Base-by-base conservation (phyloP, 2,888 invertebrate species). In the Phasia obesa region DNA sequence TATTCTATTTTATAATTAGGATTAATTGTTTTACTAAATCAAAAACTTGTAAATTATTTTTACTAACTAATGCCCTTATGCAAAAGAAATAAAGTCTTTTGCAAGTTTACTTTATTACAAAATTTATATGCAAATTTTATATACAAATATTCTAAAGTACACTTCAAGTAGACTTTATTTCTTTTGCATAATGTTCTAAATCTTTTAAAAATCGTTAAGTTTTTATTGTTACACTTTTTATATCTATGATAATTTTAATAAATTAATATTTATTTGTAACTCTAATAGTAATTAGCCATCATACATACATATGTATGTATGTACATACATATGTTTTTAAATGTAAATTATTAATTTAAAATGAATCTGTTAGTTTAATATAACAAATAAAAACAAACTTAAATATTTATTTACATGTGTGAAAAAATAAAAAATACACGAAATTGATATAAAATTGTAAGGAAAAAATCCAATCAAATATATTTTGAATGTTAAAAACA, bases 401-500 rank as follows among this genome's bases (percentile, higher is more conserved):
- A 62, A 67, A 67, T 71, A 59, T 79, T 82, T 81, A 81, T 81
- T 62, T 77, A 70, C 49, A 62, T 62, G 19, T 71, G 21, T 47
- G 55, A 65, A 53, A 42, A 21, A 65, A 65, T 17, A 15, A 59
- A 65, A 67, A 79, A 53, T 49, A 57, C 42, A 74, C 27, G 38
- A 62, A 74, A 62, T 67, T n/a, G 13, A 25, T 35, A 49, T 15
- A 49, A 67, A 57, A 64, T 47, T 59, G 53, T 81, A 65, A 65
- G 17, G 70, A 21, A 53, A 35, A 49, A 79, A 69, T 60, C 67
- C 75, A 74, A 65, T 75, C 79, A 83, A 83, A 83, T 83, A 83
- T 53, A 83, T 76, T 79, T 80, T 79, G 79, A 83, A 77, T 83
- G 83, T 83, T 71, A 80, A 71, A 49, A 64, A 55, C 55, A 79